Evolutionary conservation across 2,113 vertebrate genomes (phyloP).

Genomic region (Heliornis fulica): DNA sequence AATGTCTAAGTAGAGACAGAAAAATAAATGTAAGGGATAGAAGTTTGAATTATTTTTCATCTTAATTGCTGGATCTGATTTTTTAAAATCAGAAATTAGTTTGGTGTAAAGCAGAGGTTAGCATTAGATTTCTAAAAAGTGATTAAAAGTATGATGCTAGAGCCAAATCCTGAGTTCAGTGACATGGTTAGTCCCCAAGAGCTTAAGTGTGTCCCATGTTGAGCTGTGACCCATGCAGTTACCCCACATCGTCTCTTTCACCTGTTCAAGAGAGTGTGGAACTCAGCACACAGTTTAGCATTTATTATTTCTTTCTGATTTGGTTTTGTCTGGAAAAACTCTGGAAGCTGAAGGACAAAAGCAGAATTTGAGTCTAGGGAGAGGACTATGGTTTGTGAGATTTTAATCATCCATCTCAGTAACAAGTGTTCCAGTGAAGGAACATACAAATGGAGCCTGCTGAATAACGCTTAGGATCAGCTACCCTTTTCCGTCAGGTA

Average conservation of each 20-base stretch:
- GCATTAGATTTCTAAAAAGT: not conserved
- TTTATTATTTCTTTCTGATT: not conserved
- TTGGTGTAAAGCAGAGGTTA: not conserved
- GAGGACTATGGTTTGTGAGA: not conserved
- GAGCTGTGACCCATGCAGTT: not conserved
- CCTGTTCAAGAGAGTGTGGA: not conserved
- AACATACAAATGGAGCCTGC: constrained; percentile 9
- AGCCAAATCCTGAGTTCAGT: not conserved
- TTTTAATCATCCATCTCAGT: constrained; percentile 29
- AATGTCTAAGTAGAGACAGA: not conserved
- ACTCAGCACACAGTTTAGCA: fast-evolving
- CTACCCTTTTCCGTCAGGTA: constrained; percentile 40
- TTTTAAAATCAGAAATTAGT: not conserved
- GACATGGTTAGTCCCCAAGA: not conserved
- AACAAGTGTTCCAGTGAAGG: constrained; percentile 4
- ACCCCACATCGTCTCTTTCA: not conserved
- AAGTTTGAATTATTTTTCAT: not conserved
- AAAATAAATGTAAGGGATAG: not conserved
- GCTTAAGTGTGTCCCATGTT: not conserved
- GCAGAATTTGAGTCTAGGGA: not conserved
- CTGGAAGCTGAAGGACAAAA: not conserved
- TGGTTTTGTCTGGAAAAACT: not conserved
- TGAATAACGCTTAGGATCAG: constrained; percentile 34
- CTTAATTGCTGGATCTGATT: not conserved
- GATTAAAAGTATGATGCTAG: not conserved